Conservation (phyloP, 1,140 invertebrate genomes). For the Pogonomyrmex barbatus region DNA sequence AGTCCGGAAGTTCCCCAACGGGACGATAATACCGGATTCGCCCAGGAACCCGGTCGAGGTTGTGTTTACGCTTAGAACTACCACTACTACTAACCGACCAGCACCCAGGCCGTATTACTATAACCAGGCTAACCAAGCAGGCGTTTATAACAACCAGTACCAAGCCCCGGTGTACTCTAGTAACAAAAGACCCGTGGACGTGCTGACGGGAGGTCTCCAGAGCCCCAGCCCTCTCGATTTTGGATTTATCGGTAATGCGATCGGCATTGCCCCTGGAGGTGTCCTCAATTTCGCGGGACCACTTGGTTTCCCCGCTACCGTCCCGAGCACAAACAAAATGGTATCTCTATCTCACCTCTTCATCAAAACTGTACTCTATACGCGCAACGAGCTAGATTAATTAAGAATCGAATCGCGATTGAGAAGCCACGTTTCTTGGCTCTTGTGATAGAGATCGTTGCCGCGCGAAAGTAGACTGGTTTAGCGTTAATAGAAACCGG, state of each 20-base stretch:
- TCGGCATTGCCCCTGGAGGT: constrained; percentile 78
- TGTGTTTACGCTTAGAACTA: constrained; percentile 84
- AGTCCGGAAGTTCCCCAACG: constrained; percentile 91
- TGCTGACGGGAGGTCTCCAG: constrained; percentile 73
- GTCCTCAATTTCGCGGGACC: constrained; percentile 77
- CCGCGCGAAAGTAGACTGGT: not conserved
- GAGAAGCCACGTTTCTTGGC: constrained; percentile 7
- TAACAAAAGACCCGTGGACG: constrained; percentile 78
- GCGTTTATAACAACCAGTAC: constrained; percentile 80
- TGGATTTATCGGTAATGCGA: constrained; percentile 82
- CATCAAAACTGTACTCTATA: constrained; percentile 56
- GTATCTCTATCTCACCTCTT: constrained; percentile 80
- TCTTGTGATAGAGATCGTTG: constrained; percentile 16
- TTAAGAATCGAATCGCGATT: not conserved
- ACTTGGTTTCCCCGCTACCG: constrained; percentile 80
- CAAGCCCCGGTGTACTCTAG: constrained; percentile 77
- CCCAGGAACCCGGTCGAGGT: constrained; percentile 86
- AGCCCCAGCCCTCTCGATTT: constrained; percentile 80
- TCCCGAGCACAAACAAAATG: constrained; percentile 79
- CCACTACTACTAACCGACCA: constrained; percentile 84
- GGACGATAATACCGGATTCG: constrained; percentile 90
- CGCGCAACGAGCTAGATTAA: not conserved
- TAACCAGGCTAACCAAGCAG: constrained; percentile 81
- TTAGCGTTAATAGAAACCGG: not conserved
- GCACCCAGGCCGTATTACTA: constrained; percentile 70